Conservation (phyloP, 1,140 invertebrate species). For the Bacillus rossius region DNA sequence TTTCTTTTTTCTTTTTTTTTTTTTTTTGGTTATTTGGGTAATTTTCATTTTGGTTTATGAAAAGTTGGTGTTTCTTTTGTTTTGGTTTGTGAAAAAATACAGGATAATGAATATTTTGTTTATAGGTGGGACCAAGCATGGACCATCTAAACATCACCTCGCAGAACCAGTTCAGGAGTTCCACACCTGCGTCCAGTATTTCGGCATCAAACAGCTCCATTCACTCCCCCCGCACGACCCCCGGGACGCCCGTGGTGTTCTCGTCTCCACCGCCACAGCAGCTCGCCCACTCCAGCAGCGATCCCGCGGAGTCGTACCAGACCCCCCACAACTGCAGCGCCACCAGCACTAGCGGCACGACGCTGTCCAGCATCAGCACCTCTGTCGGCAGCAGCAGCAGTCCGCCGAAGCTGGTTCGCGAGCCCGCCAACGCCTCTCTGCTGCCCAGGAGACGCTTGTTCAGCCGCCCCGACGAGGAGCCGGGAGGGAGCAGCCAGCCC, state of each 20-base stretch:
- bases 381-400: slow-evolving; percentile 28
- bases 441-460: slow-evolving; percentile 21
- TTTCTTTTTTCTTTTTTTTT: neutral
- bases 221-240: slow-evolving; percentile 19
- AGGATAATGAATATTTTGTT: neutral
- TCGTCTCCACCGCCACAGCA: slow-evolving; percentile 17
- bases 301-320: neutral
- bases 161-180: slow-evolving; percentile 6
- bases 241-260: slow-evolving; percentile 16
- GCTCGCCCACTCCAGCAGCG: neutral
- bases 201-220: slow-evolving; percentile 18
- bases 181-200: slow-evolving; percentile 17
- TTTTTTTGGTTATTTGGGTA: neutral
- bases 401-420: slow-evolving; percentile 47
- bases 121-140: slow-evolving; percentile 16
- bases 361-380: neutral
- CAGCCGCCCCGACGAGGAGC: slow-evolving; percentile 14
- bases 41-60: no score
- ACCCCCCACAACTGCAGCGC: neutral
- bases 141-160: slow-evolving; percentile 3
- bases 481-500: neutral
- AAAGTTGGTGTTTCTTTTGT: no score
- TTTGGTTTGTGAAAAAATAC: no score
- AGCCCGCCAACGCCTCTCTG: slow-evolving; percentile 36
- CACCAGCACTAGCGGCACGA: neutral